Conservation (phyloP, 30 jellyfish, hydroid and myxozoan genomes). For the Turritopsis rubra region DNA sequence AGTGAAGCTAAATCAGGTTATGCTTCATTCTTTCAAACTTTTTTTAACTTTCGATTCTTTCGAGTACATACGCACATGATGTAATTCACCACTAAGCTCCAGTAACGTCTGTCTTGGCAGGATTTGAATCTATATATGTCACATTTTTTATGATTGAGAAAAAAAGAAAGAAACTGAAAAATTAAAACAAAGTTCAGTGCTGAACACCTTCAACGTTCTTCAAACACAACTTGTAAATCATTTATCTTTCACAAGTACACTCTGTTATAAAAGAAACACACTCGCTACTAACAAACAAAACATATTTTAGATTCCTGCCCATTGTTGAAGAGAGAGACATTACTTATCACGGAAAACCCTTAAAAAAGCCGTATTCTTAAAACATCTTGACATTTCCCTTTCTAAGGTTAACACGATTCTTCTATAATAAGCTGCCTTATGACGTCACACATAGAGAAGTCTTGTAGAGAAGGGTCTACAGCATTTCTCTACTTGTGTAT, state of each 20-base stretch:
- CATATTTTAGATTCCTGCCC: not conserved
- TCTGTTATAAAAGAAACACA: not conserved
- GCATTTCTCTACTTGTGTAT: no score
- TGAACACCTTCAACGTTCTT: not conserved
- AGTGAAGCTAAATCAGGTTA: no score
- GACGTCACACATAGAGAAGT: not conserved
- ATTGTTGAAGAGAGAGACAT: not conserved
- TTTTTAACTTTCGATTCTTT: no score
- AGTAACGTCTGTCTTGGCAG: no score
- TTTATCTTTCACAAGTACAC: not conserved
- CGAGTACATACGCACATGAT: no score
- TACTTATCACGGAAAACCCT: not conserved
- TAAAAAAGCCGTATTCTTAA: not conserved
- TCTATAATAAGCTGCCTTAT: not conserved
- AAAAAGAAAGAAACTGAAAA: no score
- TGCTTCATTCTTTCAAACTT: no score
- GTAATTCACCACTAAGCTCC: no score
- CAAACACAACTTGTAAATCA: not conserved
- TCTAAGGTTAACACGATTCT: not conserved
- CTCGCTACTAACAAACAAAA: not conserved
- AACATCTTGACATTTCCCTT: not conserved
- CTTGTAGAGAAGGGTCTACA: no score
- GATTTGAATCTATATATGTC: no score
- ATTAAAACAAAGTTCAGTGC: not conserved
- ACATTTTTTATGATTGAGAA: no score